Evolutionary conservation across 2,113 vertebrate genomes (phyloP).

Genomic region (Physeter macrocephalus): DNA sequence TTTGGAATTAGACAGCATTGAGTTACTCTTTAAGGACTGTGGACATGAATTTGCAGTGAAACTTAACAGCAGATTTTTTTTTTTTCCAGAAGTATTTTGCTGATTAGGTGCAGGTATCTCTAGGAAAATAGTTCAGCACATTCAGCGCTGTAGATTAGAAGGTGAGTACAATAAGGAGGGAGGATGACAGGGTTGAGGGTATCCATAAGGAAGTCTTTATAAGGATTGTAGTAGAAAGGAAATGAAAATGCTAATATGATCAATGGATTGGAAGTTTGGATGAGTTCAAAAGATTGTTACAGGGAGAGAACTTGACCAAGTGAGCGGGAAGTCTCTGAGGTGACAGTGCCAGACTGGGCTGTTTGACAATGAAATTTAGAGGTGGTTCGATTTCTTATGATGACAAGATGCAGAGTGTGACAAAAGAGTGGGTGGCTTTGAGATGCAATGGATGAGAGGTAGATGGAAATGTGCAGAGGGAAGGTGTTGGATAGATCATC

Average conservation of each 20-base stretch:
- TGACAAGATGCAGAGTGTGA: neutral
- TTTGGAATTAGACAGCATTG: neutral
- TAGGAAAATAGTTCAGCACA: neutral
- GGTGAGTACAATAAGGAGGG: neutral
- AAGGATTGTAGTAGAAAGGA: neutral
- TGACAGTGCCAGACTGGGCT: neutral
- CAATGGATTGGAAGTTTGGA: neutral
- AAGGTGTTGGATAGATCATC: neutral
- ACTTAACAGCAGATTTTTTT: neutral
- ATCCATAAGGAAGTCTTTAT: neutral
- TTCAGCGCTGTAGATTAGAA: neutral
- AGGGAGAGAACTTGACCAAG: neutral
- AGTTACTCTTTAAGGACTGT: neutral
- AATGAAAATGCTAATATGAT: neutral
- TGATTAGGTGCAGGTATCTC: neutral
- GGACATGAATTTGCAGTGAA: neutral
- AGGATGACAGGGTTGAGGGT: neutral
- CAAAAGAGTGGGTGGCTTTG: neutral
- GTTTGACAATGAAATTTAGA: neutral
- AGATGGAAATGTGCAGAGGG: neutral
- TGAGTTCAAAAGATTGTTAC: neutral
- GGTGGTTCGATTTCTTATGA: neutral
- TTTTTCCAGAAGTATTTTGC: neutral
- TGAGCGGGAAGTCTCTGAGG: neutral
- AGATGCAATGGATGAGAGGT: neutral